Conservation (phyloP, 2,797 vertebrate species). For the Cryptoblepharus egeriae region DNA sequence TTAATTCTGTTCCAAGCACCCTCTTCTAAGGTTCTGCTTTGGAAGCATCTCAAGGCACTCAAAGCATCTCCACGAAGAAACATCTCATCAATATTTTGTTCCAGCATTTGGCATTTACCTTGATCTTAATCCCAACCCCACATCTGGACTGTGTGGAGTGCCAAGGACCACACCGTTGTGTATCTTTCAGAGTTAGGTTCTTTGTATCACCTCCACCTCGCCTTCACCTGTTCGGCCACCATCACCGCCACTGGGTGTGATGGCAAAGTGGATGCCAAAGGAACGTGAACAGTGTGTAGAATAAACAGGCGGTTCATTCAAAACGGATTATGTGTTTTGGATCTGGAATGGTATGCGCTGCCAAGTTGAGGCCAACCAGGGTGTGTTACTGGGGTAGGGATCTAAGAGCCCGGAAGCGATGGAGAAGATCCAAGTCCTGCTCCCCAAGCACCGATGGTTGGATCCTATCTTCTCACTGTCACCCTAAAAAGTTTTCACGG, state of each 20-base stretch:
- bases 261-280: background rate
- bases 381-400: too few relatives aligned
- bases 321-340: background rate
- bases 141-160: too few relatives aligned
- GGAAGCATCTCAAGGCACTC: too few relatives aligned
- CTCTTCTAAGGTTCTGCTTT: too few relatives aligned
- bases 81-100: too few relatives aligned
- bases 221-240: background rate
- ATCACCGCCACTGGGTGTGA: background rate
- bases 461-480: background rate
- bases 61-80: too few relatives aligned
- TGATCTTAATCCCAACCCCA: too few relatives aligned
- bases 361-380: background rate
- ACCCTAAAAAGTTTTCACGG: too few relatives aligned
- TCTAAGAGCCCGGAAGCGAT: background rate
- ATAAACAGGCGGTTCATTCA: background rate
- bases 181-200: background rate
- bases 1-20: too few relatives aligned
- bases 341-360: background rate
- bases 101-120: too few relatives aligned
- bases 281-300: background rate
- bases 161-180: background rate
- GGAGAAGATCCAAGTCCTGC: background rate
- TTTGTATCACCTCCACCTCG: too few relatives aligned
- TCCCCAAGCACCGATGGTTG: background rate